Conservation (phyloP, 1,140 invertebrate species). For the Prorops nasuta region DNA sequence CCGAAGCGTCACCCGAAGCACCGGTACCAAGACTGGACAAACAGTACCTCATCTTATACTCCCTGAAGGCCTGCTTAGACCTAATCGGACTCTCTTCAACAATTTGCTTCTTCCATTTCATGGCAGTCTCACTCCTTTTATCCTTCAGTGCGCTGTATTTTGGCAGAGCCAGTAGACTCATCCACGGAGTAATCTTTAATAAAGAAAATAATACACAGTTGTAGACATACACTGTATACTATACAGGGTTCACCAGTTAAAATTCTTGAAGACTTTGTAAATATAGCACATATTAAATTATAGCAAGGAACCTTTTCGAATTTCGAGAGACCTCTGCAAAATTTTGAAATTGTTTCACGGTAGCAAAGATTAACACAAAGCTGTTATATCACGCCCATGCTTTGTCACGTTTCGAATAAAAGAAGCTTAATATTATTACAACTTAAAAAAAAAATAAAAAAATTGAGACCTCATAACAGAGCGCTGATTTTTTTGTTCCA, state of each 20-base stretch:
- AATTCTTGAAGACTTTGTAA: not conserved
- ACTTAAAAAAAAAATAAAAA: too few relatives aligned
- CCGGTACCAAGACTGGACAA: not conserved
- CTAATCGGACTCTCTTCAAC: constrained; percentile 17
- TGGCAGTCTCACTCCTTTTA: constrained; percentile 16
- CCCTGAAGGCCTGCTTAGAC: constrained; percentile 22
- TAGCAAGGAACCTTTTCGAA: not conserved
- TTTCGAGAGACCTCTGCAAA: too few relatives aligned
- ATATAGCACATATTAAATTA: too few relatives aligned
- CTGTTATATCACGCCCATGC: too few relatives aligned
- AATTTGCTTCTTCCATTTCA: constrained; percentile 20
- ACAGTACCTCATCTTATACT: not conserved
- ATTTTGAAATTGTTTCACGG: too few relatives aligned
- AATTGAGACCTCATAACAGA: too few relatives aligned
- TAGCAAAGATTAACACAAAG: too few relatives aligned
- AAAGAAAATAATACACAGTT: too few relatives aligned
- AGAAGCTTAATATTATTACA: too few relatives aligned
- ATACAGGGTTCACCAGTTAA: too few relatives aligned
- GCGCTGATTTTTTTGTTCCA: too few relatives aligned
- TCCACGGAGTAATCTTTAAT: constrained; percentile 29
- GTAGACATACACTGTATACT: not conserved
- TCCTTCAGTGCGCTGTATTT: constrained; percentile 22
- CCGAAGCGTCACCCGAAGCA: constrained; percentile 1
- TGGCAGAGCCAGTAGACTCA: constrained; percentile 25
- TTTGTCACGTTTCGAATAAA: too few relatives aligned